phyloP scores from a whole-genome alignment of 2,113 vertebrate species.

The Pseudolaguvia tuberculata region DNA sequence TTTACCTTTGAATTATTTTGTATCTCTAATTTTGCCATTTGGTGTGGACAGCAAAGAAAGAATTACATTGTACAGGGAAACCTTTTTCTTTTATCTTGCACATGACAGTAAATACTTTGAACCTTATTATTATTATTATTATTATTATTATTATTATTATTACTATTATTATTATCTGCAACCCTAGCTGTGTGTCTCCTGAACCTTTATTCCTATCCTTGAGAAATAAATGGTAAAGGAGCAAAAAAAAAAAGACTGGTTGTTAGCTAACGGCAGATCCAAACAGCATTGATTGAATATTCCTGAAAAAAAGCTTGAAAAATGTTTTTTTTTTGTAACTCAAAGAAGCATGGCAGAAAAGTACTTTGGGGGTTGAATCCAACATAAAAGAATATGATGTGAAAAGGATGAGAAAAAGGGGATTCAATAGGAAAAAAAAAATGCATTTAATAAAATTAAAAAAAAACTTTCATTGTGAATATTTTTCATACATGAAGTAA shows the following conservation, averaged over 20 bases:
- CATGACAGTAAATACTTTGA: no score
- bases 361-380: slow-evolving; percentile 1
- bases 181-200: not conserved
- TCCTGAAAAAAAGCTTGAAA: no score
- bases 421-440: slow-evolving; percentile 14
- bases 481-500: not conserved
- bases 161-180: not conserved
- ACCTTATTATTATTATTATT: not conserved
- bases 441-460: slow-evolving; percentile 27
- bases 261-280: not conserved
- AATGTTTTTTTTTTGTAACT: no score
- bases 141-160: no score
- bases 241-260: not conserved
- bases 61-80: no score
- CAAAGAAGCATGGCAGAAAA: slow-evolving; percentile 1
- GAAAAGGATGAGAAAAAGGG: slow-evolving; percentile 1
- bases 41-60: no score
- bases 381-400: slow-evolving; percentile 12
- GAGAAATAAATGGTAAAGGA: not conserved
- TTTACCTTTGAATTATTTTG: no score
- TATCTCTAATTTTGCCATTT: no score
- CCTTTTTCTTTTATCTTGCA: not conserved
- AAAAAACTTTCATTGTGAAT: not conserved
- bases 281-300: not conserved
- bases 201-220: not conserved